Base-by-base conservation (phyloP, 2,888 invertebrate genomes). In the Rhorus exstirpatorius region DNA sequence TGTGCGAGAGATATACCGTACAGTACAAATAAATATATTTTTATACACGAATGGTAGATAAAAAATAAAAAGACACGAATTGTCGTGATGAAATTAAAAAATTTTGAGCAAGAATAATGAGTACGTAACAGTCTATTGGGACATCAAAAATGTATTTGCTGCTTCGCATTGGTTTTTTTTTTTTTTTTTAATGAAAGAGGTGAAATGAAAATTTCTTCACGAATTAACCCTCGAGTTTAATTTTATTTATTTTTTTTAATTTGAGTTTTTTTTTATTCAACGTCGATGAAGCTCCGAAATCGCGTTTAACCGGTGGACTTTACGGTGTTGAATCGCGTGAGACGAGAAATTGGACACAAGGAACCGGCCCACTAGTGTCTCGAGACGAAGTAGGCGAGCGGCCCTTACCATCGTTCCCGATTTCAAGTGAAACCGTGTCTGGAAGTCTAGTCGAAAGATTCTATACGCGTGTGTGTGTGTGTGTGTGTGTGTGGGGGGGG, bases 311-410 rank as follows among this genome's bases (percentile, higher is more conserved):
- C 60, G 49, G 24, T 60, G 44, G 35, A 46, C 46, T 49, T 77
- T 61, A 41, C 58, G 61, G 63, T 38, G 70, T 77, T 63, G 61
- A 87, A 89, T 89, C 86, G 88, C 87, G 87, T 87, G 88, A 85
- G 79, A 75, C 81, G 65, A 74, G 81, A 86, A 85, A 88, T 88
- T 88, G 88, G 86, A 84, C 85, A 84, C 83, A 46, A 68, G 72
- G 38, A 61, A 74, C 46, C 68, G 75, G 65, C 75, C 79, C 79
- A 70, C 75, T 44, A 55, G 67, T 44, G 46, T 67, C 75, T 55
- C 58, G 67, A 60, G 75, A 53, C 70, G 58, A 71, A 84, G 77
- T 31, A 70, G 78, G 77, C 80, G 81, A 76, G 74, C 80, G 78
- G 70, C 61, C 41, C 31, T 31, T 19, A 38, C 60, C 76, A 21